phyloP scores from a whole-genome alignment of 2,888 invertebrate genomes.

The Tachina grossa region DNA sequence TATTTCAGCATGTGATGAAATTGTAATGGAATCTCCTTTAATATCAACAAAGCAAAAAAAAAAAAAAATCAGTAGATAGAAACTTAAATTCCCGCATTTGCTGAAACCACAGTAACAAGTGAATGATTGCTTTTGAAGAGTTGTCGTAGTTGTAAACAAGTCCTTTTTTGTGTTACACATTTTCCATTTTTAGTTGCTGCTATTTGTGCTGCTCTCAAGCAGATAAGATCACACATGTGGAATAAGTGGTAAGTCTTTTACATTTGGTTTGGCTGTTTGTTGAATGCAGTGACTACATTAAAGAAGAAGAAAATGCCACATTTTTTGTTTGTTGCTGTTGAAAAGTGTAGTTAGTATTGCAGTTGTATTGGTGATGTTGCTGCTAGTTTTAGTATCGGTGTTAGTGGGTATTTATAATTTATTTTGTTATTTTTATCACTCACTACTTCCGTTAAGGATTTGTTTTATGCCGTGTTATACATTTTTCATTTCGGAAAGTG shows the following conservation, averaged over 20 bases:
- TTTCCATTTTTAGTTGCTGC: background rate
- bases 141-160: conserved; percentile 13
- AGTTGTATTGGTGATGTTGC: conserved; percentile 25
- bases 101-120: background rate
- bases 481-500: conserved; percentile 60
- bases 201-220: conserved; percentile 35
- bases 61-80: background rate
- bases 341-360: background rate
- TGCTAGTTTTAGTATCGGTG: conserved; percentile 14
- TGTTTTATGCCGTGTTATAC: conserved; percentile 68
- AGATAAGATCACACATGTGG: conserved; percentile 69
- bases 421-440: conserved; percentile 55
- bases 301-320: background rate
- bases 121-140: conserved; percentile 11
- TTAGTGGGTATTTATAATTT: conserved; percentile 42
- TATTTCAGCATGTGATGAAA: no score
- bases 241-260: conserved; percentile 64
- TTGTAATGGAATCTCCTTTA: no score
- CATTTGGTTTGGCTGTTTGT: conserved; percentile 38
- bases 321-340: background rate
- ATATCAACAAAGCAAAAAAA: no score
- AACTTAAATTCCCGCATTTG: background rate
- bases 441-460: conserved; percentile 65
- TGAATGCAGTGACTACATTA: background rate
- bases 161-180: conserved; percentile 11